A percentile compares a stretch with the other conserved stretches of the same genome.
phyloP scores from a whole-genome alignment of 64 coral and sea anemone genomes.

The Pocillopora verrucosa region DNA sequence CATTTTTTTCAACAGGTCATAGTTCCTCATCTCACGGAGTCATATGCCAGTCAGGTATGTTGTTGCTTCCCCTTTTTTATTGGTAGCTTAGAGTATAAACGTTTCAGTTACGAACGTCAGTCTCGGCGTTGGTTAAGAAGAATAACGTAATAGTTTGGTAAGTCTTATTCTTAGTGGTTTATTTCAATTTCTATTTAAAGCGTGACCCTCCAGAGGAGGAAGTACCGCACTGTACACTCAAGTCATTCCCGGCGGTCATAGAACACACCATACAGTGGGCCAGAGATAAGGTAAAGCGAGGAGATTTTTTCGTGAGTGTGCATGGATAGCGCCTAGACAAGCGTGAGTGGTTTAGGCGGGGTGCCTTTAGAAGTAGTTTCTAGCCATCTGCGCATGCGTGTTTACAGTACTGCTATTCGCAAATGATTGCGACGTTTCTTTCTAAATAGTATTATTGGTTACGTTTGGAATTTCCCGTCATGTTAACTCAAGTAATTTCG shows the following conservation, averaged over 20 bases:
- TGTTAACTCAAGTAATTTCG: neutral
- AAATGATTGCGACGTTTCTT: no score
- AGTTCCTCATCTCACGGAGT: constrained; percentile 92
- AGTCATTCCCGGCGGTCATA: constrained; percentile 94
- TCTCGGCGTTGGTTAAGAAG: no score
- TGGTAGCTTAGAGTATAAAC: neutral
- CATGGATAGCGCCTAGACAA: no score
- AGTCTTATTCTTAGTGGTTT: neutral
- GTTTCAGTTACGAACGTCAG: neutral
- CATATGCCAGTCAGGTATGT: constrained; percentile 95
- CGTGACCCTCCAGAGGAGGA: constrained; percentile 92
- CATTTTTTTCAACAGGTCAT: constrained; percentile 67
- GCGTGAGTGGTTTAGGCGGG: no score
- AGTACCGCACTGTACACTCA: constrained; percentile 94
- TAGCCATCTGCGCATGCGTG: no score
- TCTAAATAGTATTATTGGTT: no score
- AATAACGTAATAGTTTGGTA: no score
- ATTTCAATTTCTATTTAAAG: constrained; percentile 18
- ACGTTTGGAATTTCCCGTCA: neutral
- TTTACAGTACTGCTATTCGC: no score
- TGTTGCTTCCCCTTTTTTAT: neutral
- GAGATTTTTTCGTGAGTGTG: neutral
- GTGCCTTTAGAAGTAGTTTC: no score
- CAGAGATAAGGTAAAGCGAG: constrained; percentile 85
- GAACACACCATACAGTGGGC: constrained; percentile 99